These are phyloP conservation scores for Lycocerus yunnanus DNA, from an alignment of 2,888 invertebrate species.

Conservation along the genomic window DNA sequence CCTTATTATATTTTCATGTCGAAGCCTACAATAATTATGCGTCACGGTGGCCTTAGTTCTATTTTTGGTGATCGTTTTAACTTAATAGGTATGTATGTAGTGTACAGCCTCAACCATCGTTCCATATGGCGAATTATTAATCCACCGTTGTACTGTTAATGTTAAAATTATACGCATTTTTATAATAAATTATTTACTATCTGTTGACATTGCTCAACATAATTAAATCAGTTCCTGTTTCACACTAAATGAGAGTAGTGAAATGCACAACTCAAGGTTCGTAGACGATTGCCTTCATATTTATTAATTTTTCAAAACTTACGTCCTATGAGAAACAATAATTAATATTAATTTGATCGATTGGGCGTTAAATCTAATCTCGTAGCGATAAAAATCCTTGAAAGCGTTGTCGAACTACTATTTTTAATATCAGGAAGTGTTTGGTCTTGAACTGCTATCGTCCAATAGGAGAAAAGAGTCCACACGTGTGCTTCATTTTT, in stretches of 20 bases:
- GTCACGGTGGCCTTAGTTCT: not conserved
- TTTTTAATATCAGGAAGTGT: constrained; percentile 2
- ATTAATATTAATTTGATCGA: not conserved
- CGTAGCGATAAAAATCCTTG: not conserved
- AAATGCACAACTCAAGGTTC: not conserved
- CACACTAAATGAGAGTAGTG: not conserved
- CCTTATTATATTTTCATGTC: not conserved
- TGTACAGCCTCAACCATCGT: not conserved
- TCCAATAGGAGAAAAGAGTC: not conserved
- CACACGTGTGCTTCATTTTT: not conserved
- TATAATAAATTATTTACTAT: not conserved
- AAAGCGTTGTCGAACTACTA: not conserved
- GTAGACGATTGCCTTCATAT: not conserved
- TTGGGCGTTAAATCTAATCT: not conserved
- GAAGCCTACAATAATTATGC: not conserved
- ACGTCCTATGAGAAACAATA: no score
- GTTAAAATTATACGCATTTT: not conserved
- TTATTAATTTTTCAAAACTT: not conserved
- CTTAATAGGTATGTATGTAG: not conserved
- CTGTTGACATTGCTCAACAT: not conserved
- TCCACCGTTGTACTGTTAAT: not conserved
- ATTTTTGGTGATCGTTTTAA: not conserved
- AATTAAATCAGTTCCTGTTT: constrained; percentile 1
- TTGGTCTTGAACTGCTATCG: not conserved
- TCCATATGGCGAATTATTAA: not conserved